Conservation (phyloP, 37 sponge, comb jelly and placozoan species). For the Spongia lamella region DNA sequence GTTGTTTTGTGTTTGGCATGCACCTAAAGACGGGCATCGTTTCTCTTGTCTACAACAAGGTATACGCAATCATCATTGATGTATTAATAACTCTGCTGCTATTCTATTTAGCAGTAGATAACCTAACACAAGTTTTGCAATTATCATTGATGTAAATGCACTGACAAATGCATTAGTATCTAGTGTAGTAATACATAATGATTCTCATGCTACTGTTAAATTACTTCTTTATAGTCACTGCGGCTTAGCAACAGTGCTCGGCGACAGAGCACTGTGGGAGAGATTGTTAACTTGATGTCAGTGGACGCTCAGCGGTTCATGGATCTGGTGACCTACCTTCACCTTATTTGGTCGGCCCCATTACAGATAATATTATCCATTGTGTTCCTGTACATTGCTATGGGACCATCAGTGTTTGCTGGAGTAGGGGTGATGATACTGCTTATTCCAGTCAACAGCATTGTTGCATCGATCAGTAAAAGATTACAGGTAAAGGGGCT, state of each 20-base stretch:
- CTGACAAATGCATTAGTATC: too few species aligned
- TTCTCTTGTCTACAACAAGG: conserved; percentile 79
- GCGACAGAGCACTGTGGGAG: conserved; percentile 76
- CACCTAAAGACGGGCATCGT: conserved; percentile 68
- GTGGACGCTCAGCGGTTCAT: conserved; percentile 92
- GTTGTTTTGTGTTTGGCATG: conserved; percentile 71
- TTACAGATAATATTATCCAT: conserved; percentile 80
- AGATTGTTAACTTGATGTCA: conserved; percentile 97
- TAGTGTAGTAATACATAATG: too few species aligned
- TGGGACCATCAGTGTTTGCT: conserved; percentile 84
- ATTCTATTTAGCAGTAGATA: too few species aligned
- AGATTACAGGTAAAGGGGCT: conserved; percentile 44
- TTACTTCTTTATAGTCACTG: conserved; percentile 82
- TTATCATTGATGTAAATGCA: too few species aligned
- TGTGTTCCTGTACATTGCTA: conserved; percentile 65
- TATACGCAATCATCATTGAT: conserved; percentile 10
- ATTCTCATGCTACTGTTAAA: too few species aligned
- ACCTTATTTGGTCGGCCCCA: conserved; percentile 88
- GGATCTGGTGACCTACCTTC: conserved; percentile 82
- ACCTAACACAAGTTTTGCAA: too few species aligned
- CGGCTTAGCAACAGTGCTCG: conserved; percentile 74
- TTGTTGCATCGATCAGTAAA: conserved; percentile 33
- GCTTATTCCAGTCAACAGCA: conserved; percentile 69
- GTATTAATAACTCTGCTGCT: too few species aligned
- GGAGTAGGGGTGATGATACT: conserved; percentile 83